These are phyloP conservation scores for Peucedramus taeniatus DNA, from an alignment of 2,113 vertebrate species.

Conservation along the genomic window DNA sequence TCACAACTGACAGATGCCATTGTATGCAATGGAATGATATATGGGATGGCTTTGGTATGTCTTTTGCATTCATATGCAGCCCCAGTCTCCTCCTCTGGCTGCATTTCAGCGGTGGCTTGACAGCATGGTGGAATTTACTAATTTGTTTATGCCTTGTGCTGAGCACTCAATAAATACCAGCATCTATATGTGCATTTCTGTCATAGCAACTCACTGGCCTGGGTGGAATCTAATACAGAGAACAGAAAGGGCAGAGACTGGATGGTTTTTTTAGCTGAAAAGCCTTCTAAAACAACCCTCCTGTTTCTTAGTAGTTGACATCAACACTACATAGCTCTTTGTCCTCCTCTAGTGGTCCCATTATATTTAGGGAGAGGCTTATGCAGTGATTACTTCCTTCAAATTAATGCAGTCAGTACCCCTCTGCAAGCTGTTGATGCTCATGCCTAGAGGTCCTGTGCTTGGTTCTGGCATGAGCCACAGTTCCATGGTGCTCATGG, in stretches of 20 bases:
- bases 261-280: not conserved
- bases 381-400: not conserved
- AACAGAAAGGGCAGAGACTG: slow-evolving; percentile 18
- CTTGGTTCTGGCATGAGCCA: not conserved
- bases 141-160: slow-evolving; percentile 54
- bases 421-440: not conserved
- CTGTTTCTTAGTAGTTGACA: not conserved
- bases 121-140: slow-evolving; percentile 18
- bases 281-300: not conserved
- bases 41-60: not conserved
- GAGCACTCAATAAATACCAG: slow-evolving; percentile 59
- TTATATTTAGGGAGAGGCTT: not conserved
- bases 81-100: not conserved
- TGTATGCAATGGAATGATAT: not conserved
- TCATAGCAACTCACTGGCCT: not conserved
- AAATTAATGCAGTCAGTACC: not conserved
- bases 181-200: not conserved
- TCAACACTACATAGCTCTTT: not conserved
- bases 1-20: not conserved
- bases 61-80: not conserved
- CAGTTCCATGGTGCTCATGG: not conserved
- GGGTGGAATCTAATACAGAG: slow-evolving; percentile 29
- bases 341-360: slow-evolving; percentile 43
- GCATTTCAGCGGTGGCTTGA: slow-evolving; percentile 19
- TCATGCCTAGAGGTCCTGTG: not conserved